Evolutionary conservation across 2,888 invertebrate genomes (phyloP).

Genomic region (Cheilosia vernalis): DNA sequence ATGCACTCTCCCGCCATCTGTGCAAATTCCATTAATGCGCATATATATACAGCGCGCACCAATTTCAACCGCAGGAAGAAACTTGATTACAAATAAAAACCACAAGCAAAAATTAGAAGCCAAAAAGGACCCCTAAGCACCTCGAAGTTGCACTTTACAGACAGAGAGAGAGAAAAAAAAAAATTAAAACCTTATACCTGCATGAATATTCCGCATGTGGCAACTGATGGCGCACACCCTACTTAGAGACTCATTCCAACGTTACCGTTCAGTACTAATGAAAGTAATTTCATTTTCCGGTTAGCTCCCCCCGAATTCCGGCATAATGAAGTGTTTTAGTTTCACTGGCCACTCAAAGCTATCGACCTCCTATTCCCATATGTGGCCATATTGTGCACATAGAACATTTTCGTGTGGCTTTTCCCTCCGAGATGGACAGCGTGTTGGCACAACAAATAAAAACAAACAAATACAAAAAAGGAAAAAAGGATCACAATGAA

Average conservation of each 20-base stretch:
- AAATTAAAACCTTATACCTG: conserved; percentile 18
- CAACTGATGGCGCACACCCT: background rate
- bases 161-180: background rate
- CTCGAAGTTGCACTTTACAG: conserved; percentile 17
- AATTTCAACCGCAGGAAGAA: conserved; percentile 48
- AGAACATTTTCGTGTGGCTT: conserved; percentile 16
- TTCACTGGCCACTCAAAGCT: conserved; percentile 61
- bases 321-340: conserved; percentile 69
- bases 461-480: conserved; percentile 19
- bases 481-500: conserved; percentile 44
- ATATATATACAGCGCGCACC: background rate
- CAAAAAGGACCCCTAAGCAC: conserved; percentile 30
- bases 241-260: conserved; percentile 28
- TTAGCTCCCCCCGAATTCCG: conserved; percentile 17
- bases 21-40: conserved; percentile 49
- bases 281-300: conserved; percentile 73
- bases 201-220: conserved; percentile 35
- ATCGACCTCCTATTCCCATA: conserved; percentile 10
- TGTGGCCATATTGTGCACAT: conserved; percentile 5
- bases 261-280: conserved; percentile 51
- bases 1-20: conserved; percentile 50
- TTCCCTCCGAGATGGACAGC: conserved; percentile 13
- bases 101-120: conserved; percentile 62
- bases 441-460: conserved; percentile 54
- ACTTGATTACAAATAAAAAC: conserved; percentile 61